phyloP scores from a whole-genome alignment of 2,797 vertebrate genomes.

The Brotula barbata region DNA sequence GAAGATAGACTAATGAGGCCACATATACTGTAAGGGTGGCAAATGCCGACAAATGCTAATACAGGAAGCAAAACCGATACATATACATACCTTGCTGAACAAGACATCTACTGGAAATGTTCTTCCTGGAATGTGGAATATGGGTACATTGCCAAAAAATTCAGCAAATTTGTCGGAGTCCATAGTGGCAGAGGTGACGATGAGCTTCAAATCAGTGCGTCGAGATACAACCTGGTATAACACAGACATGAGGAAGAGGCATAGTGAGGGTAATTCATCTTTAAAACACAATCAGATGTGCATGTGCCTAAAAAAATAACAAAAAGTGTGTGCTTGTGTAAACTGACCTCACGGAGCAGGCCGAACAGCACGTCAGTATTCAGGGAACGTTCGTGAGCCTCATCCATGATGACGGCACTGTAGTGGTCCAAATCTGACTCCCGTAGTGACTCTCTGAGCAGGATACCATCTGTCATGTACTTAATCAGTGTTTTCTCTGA shows the following conservation, averaged over 20 bases:
- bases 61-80: not conserved
- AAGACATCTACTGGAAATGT: conserved; percentile 98
- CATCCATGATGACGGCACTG: conserved; percentile 98
- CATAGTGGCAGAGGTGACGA: conserved; percentile 98
- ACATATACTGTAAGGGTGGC: too few species aligned
- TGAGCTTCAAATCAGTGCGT: conserved; percentile 95
- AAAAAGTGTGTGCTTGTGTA: not conserved
- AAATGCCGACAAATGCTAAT: too few species aligned
- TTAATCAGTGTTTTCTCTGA: conserved; percentile 96
- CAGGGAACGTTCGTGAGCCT: conserved; percentile 95
- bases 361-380: conserved; percentile 98
- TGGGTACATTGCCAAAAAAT: conserved; percentile 97
- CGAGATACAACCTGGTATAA: conserved; percentile 89
- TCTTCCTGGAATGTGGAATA: conserved; percentile 97
- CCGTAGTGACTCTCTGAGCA: conserved; percentile 93
- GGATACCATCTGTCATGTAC: conserved; percentile 98
- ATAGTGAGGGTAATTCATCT: not conserved
- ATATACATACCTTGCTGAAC: conserved; percentile 90
- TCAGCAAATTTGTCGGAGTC: conserved; percentile 97
- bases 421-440: conserved; percentile 98
- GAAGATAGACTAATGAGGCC: too few species aligned
- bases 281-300: not conserved
- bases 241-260: not conserved
- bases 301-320: not conserved
- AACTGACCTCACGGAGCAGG: conserved; percentile 89